Conservation (phyloP, 2,888 invertebrate species). For the Leucophenga maculata region DNA sequence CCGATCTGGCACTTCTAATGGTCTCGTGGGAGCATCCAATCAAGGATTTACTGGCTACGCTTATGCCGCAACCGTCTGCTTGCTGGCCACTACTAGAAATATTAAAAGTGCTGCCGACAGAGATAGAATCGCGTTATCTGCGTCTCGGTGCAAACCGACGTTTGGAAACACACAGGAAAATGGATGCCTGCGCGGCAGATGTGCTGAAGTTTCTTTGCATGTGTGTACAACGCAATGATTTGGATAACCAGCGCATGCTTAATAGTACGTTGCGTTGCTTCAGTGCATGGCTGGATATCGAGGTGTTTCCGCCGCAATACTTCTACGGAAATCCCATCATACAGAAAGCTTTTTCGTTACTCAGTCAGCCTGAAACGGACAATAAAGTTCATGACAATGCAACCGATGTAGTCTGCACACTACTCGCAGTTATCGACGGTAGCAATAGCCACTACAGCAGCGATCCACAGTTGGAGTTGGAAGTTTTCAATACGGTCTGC, state of each 20-base stretch:
- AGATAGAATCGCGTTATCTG: constrained; percentile 86
- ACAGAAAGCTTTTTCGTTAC: constrained; percentile 81
- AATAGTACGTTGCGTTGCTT: constrained; percentile 86
- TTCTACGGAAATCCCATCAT: constrained; percentile 81
- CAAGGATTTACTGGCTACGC: constrained; percentile 85
- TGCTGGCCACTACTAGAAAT: constrained; percentile 92
- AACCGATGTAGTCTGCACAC: constrained; percentile 89
- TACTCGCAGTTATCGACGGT: constrained; percentile 87
- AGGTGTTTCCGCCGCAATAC: constrained; percentile 83
- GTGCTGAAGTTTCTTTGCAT: constrained; percentile 86
- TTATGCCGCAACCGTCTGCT: constrained; percentile 77
- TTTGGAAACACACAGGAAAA: constrained; percentile 85
- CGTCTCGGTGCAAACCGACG: constrained; percentile 93
- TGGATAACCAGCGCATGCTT: constrained; percentile 78
- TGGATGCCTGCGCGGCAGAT: constrained; percentile 82
- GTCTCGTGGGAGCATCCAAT: constrained; percentile 92
- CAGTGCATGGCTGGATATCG: constrained; percentile 92
- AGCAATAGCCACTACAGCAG: constrained; percentile 74
- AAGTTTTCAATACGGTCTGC: constrained; percentile 86
- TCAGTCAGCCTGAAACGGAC: constrained; percentile 77
- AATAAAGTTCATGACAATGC: constrained; percentile 88
- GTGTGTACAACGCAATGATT: constrained; percentile 79
- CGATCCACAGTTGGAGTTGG: constrained; percentile 82
- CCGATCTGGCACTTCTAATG: constrained; percentile 95
- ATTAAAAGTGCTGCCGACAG: constrained; percentile 95